These are phyloP conservation scores for Polietes domitor DNA, from an alignment of 2,888 invertebrate species.

Conservation along the genomic window DNA sequence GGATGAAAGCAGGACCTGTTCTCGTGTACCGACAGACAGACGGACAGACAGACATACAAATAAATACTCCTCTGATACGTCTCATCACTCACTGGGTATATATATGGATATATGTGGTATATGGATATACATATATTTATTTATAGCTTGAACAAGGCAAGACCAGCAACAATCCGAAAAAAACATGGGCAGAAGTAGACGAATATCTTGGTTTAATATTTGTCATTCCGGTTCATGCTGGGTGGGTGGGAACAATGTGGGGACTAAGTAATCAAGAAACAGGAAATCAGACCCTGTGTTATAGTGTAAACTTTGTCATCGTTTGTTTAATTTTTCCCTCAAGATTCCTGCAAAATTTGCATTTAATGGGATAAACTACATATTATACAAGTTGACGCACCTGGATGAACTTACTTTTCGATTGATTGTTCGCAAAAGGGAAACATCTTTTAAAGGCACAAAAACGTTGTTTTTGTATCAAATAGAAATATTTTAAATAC, in stretches of 20 bases:
- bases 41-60: not conserved
- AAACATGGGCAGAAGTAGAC: not conserved
- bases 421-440: no score
- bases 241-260: not conserved
- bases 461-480: no score
- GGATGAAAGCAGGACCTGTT: not conserved
- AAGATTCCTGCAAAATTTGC: no score
- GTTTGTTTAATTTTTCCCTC: no score
- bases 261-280: not conserved
- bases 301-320: no score
- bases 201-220: slow-evolving; percentile 12
- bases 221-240: not conserved
- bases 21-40: no score
- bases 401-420: no score
- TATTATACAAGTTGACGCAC: no score
- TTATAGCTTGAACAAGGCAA: not conserved
- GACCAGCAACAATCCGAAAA: slow-evolving; percentile 13
- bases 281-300: no score
- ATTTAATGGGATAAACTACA: no score
- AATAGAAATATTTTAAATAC: no score
- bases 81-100: not conserved
- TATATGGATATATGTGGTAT: not conserved
- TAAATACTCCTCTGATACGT: slow-evolving; percentile 16
- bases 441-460: no score
- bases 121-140: not conserved